Base-by-base conservation (phyloP, 2,113 vertebrate species). In the Nothobranchius furzeri region DNA sequence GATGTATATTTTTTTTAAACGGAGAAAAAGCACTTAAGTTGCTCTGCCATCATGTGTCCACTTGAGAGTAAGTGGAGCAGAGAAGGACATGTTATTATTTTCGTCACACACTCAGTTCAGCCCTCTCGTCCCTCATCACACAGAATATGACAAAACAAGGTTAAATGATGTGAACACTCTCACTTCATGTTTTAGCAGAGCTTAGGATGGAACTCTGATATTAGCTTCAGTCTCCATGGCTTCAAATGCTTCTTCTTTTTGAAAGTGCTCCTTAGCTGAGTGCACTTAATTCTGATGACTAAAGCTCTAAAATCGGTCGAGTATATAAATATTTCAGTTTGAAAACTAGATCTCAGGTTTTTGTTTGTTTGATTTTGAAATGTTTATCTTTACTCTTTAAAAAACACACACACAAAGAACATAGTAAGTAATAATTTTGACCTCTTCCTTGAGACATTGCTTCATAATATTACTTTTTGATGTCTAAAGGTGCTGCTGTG, bases 1-100 rank as follows among this genome's bases (percentile, higher is more conserved):
- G 65, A 81, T 58, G 64, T 59, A 75, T 69, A 85, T 76, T 83
- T 58, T 60, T 57, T 60, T 30, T 64, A 56, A 58, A 61, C 0
- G 0, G 64, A 79, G 52, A 36, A 87, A 74, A 51, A 37, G 61
- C 78, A 62, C 80, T 87, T 73, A 70, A 81, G 73, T 73, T 53
- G 85, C 76, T 68, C 61, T 55, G 64, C 78, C 64, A 60, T 77
- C 78, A 51, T 47, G 58, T 50, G 35, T 70, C 75, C 68, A 63
- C 79, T 83, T 46, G 49, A 84, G 51, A 57, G 49, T 82, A 54
- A 57, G 36, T 48, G 67, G 50, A 84, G 79, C 37, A 75, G 50
- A 54, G 42, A 40, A 75, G 78, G 61, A 70, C 69, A 69, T n/a
- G 53, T 12, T 0, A n/a, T 58, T 60, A n/a, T 58, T 60, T 73